Percentiles rank a stretch among this genome's conserved stretches.
phyloP scores from a whole-genome alignment of 2,113 vertebrate species.

The Crotophaga sulcirostris region DNA sequence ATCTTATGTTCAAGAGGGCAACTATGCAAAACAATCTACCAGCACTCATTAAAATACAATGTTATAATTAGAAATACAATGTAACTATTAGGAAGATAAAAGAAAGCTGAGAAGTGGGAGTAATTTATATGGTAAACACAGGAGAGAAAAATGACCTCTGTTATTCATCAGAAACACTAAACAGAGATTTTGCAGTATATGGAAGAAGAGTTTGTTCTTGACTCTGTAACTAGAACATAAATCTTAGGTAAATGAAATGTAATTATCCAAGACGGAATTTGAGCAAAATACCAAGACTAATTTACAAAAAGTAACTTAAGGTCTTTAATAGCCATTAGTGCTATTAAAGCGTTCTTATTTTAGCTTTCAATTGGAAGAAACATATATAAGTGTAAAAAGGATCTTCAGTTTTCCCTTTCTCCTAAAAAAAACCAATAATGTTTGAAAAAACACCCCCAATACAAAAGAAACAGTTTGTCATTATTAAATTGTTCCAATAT shows the following conservation, averaged over 20 bases:
- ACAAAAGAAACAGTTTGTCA: neutral
- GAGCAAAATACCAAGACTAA: neutral
- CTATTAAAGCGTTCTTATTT: neutral
- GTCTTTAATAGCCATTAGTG: neutral
- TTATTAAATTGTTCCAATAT: neutral
- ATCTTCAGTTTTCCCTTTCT: neutral
- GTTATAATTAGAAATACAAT: neutral
- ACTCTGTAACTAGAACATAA: neutral
- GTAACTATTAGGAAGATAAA: neutral
- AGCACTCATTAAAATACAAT: neutral
- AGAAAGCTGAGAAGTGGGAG: neutral
- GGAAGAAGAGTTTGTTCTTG: neutral
- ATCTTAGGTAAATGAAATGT: neutral
- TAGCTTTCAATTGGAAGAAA: neutral
- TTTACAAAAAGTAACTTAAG: neutral
- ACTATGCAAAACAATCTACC: neutral
- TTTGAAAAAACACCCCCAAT: neutral
- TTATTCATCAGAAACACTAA: neutral
- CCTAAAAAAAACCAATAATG: neutral
- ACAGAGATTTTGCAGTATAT: neutral
- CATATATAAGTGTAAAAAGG: neutral
- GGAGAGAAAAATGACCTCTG: neutral
- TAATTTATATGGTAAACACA: neutral
- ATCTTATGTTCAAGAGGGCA: neutral
- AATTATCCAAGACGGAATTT: neutral